These are phyloP conservation scores for Uropsilus gracilis DNA, from an alignment of 2,113 vertebrate species.

Conservation along the genomic window DNA sequence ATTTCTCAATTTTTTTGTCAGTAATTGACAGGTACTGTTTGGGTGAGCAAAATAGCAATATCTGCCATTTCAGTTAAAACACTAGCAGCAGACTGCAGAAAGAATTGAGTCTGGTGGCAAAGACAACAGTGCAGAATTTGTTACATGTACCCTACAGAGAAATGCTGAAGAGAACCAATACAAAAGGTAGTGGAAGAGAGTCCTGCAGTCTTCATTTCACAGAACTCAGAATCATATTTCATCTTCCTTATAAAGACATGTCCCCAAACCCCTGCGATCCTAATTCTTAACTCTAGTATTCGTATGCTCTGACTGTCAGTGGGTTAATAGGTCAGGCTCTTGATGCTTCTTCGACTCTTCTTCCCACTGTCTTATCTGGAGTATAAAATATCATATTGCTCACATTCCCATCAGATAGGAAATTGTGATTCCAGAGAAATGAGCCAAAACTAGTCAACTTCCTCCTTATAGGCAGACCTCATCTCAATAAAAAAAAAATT, in stretches of 20 bases:
- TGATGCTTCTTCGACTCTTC: slow-evolving; percentile 40
- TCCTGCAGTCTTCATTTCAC: background rate
- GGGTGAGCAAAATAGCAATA: background rate
- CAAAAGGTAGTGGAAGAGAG: background rate
- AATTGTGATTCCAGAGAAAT: slow-evolving; percentile 63
- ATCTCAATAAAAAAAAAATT: slow-evolving; percentile 50
- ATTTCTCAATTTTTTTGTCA: background rate
- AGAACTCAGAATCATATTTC: background rate
- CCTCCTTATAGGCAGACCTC: slow-evolving; percentile 35
- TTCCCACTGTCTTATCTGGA: slow-evolving; percentile 64
- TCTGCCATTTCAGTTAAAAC: background rate
- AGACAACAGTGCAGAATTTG: background rate
- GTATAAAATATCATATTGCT: slow-evolving; percentile 55
- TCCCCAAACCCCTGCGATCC: background rate
- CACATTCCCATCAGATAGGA: slow-evolving; percentile 71
- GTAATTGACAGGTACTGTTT: background rate
- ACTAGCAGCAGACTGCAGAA: background rate
- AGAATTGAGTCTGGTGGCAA: background rate
- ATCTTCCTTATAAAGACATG: background rate
- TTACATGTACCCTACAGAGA: background rate
- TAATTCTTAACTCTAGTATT: slow-evolving; percentile 17
- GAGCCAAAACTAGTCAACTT: slow-evolving; percentile 70
- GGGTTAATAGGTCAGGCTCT: slow-evolving; percentile 32
- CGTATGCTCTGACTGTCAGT: background rate
- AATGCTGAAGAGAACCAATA: background rate